phyloP scores from a whole-genome alignment of 2,888 invertebrate genomes.

The Drosophila cyrtoloma region DNA sequence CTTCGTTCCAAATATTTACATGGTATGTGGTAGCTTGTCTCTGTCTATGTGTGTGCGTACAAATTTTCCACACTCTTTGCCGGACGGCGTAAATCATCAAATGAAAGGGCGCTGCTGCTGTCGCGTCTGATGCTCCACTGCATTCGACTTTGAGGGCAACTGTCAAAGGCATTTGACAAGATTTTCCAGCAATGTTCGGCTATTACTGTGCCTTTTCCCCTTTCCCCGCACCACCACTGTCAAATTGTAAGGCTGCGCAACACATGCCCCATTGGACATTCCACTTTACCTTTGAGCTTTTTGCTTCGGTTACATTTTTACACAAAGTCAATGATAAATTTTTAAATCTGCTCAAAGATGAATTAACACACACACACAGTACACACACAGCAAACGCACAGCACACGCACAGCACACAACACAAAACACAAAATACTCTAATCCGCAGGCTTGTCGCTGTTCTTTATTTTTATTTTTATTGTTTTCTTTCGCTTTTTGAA shows the following conservation, averaged over 20 bases:
- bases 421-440: slow-evolving; percentile 24
- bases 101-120: slow-evolving; percentile 28
- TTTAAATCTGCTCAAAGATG: slow-evolving; percentile 35
- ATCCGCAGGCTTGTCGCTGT: slow-evolving; percentile 45
- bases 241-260: neutral
- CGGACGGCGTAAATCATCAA: slow-evolving; percentile 75
- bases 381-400: neutral
- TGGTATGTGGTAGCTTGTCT: slow-evolving; percentile 57
- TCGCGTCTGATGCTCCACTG: slow-evolving; percentile 32
- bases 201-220: slow-evolving; percentile 1
- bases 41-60: slow-evolving; percentile 36
- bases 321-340: slow-evolving; percentile 50
- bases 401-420: neutral
- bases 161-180: slow-evolving; percentile 75
- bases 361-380: slow-evolving; percentile 15
- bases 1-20: slow-evolving; percentile 67
- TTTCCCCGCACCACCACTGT: neutral
- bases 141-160: slow-evolving; percentile 67
- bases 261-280: slow-evolving; percentile 30
- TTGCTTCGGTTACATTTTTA: slow-evolving; percentile 10
- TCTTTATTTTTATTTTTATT: slow-evolving; percentile 34
- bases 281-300: slow-evolving; percentile 39
- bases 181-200: slow-evolving; percentile 53
- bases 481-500: slow-evolving; percentile 45
- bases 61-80: slow-evolving; percentile 67